Evolutionary conservation across 2,113 vertebrate species (phyloP), one percentile per base, ranked within the genome.

Genomic region (Acanthisitta chloris): DNA sequence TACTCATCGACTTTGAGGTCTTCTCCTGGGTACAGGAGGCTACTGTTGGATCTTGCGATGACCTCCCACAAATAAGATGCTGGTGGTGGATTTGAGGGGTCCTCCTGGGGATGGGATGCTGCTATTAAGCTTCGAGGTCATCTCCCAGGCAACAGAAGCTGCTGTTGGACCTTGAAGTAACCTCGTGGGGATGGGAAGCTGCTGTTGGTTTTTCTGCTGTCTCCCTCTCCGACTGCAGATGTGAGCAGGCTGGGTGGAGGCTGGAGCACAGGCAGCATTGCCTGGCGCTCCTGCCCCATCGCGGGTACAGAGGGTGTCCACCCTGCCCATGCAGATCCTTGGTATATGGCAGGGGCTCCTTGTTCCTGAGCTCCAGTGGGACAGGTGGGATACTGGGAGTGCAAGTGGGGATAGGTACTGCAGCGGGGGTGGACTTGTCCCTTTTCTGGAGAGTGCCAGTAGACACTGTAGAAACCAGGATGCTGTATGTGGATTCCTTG

Each of bases 301-400:
- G 3, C 6, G 26, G 38, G n/a, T 43, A 5, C 0, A 1, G 67
- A 28, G 33, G 12, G 3, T 2, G 16, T 42, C 40, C 34, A 2
- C 34, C 48, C 1, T 2, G 46, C 26, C 48, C 14, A 3, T 6
- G 13, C 4, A n/a, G n/a, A n/a, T n/a, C n/a, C n/a, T n/a, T n/a
- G n/a, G n/a, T n/a, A n/a, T n/a, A n/a, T n/a, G 10, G 43, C 5
- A 15, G 46, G 43, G 12, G 9, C 15, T 12, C 34, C 48, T 17
- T 34, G 34, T 34, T 76, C 25, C 36, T 1, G 21, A n/a, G 46
- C n/a, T n/a, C 24, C 3, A 57, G 14, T 34, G 70, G 55, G 43
- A 7, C 0, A 3, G 48, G 4, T 40, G 36, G 51, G 67, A 23
- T 58, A 33, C 4, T 36, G 33, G 42, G 36, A 28, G 8, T 2